Evolutionary conservation across 1,140 invertebrate genomes (phyloP), one percentile per base, ranked within the genome.

Genomic region (Battus philenor): DNA sequence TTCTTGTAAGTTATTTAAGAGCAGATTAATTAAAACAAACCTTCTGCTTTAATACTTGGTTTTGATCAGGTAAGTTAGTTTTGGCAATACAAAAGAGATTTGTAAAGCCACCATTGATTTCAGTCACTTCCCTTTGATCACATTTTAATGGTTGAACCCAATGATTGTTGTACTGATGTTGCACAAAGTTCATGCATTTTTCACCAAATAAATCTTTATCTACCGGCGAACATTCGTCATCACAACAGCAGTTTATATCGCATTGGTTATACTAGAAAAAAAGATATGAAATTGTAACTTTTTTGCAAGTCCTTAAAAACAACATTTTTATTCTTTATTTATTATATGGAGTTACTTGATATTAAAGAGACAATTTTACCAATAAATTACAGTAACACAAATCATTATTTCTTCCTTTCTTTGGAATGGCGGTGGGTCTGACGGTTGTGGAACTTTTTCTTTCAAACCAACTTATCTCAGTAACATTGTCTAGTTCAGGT

Each of bases 231-330:
- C 93, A 94, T 47, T 93, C 92, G 12, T 46, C 54, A 77, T 94
- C 93, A 79, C 93, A 94, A 57, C 93, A 94, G 71, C 93, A 94
- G 59, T 92, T 91, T 18, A 93, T 85, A 76, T 94, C 92, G 85
- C 93, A 94, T 10, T 74, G 72, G 50, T 85, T 67, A 22, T 80
- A 77, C 88, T 91, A 68, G 29, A 86, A 87, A 47, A 32, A 50
- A 44, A 39, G 45, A 2, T 27, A 31, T 39, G 0, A 44, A 15
- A 32, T 11, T 26, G 34, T 10, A 32, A 10, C 15, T 31, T 7
- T 12, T 31, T 16, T 0, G 22, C 1, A 34, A 20, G 1, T 15
- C 24, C 24, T 4, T 26, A 15, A 48, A 11, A 17, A n/a, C n/a
- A n/a, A n/a, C n/a, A n/a, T n/a, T n/a, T n/a, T n/a, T n/a, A n/a